Evolutionary conservation across 2,888 invertebrate species (phyloP).

Genomic region (Eupsilia transversa): DNA sequence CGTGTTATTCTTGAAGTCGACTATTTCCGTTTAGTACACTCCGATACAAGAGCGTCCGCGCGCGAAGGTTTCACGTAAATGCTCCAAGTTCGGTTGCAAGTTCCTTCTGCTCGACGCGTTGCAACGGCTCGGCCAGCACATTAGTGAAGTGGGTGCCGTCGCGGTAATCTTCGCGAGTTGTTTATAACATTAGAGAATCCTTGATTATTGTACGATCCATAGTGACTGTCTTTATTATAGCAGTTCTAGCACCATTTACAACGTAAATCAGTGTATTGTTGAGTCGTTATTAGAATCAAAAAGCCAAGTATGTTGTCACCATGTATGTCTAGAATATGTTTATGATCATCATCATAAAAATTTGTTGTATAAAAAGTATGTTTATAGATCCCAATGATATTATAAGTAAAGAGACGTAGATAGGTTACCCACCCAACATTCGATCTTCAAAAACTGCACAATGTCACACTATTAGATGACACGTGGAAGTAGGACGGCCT

Average conservation of each 20-base stretch:
- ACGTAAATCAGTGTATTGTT: constrained; percentile 22
- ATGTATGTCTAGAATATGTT: constrained; percentile 49
- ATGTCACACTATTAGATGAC: no score
- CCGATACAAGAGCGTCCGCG: constrained; percentile 95
- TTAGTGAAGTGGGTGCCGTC: constrained; percentile 80
- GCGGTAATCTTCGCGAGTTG: constrained; percentile 72
- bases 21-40: constrained; percentile 21
- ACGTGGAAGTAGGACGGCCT: no score
- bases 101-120: constrained; percentile 84
- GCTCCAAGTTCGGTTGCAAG: constrained; percentile 93
- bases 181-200: constrained; percentile 35
- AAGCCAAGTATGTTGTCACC: constrained; percentile 40
- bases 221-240: constrained; percentile 37
- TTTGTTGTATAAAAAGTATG: constrained; percentile 31
- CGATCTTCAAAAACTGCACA: no score
- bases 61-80: constrained; percentile 95
- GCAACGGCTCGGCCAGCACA: constrained; percentile 84
- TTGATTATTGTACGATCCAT: constrained; percentile 25
- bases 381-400: constrained; percentile 1
- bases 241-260: constrained; percentile 31
- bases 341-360: constrained; percentile 21
- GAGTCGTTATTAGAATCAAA: constrained; percentile 27
- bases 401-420: no score
- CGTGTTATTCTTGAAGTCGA: not conserved
- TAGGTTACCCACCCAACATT: no score